Conservation (phyloP, 2,113 vertebrate species). For the Burhinus oedicnemus region DNA sequence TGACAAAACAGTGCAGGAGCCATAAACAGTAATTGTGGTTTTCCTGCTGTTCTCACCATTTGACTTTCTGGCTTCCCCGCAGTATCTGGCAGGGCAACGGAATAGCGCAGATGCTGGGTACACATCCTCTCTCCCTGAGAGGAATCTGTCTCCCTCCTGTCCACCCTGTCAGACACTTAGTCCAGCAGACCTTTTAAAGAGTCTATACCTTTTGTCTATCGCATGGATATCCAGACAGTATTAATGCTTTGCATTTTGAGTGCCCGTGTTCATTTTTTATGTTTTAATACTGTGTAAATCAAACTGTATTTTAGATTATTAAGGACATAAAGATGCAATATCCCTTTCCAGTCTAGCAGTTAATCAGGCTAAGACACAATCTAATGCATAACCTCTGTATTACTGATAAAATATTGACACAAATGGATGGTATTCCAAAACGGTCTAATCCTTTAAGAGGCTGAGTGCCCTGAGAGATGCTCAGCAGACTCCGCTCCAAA, state of each 20-base stretch:
- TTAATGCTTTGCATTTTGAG: background rate
- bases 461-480: background rate
- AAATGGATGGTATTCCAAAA: background rate
- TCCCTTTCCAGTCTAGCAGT: background rate
- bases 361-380: background rate
- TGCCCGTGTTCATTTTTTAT: background rate
- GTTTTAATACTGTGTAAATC: background rate
- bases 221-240: background rate
- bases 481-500: background rate
- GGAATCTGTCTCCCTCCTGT: background rate
- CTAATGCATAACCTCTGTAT: conserved; percentile 14
- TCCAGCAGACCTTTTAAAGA: background rate
- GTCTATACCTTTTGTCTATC: background rate
- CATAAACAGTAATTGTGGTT: background rate
- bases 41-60: background rate
- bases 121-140: background rate
- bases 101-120: background rate
- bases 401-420: background rate
- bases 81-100: background rate
- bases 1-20: background rate
- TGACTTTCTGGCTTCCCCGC: background rate
- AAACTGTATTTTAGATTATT: background rate
- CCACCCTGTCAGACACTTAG: background rate
- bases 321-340: background rate
- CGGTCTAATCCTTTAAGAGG: background rate